phyloP scores from a whole-genome alignment of 2,113 vertebrate species.

The Taurulus bubalis region DNA sequence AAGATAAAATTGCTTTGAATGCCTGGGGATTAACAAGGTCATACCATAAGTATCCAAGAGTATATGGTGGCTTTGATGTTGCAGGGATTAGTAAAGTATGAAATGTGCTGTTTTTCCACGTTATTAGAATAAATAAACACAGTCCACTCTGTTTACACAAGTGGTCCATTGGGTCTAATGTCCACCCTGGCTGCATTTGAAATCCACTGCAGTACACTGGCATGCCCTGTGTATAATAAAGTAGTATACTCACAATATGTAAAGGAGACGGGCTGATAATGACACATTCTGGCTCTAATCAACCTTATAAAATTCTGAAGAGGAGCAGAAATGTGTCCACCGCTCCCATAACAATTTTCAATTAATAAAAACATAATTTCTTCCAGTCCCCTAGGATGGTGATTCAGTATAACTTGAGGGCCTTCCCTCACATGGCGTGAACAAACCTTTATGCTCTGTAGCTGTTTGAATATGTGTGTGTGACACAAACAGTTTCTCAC shows the following conservation, averaged over 20 bases:
- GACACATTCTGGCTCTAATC: conserved; percentile 81
- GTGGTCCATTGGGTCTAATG: conserved; percentile 50
- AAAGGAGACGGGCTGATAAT: conserved; percentile 65
- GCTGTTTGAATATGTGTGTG: conserved; percentile 18
- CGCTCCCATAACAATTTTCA: conserved; percentile 94
- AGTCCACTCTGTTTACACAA: conserved; percentile 42
- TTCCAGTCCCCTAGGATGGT: conserved; percentile 88
- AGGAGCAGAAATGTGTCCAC: conserved; percentile 90
- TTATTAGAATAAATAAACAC: conserved; percentile 63
- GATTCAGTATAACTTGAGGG: conserved; percentile 92
- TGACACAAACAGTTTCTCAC: conserved; percentile 19
- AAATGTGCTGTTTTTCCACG: conserved; percentile 58
- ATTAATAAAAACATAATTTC: conserved; percentile 97
- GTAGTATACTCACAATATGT: conserved; percentile 52
- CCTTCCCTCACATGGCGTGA: conserved; percentile 87
- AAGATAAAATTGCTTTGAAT: conserved; percentile 65
- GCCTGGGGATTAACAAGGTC: conserved; percentile 68
- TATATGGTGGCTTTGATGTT: conserved; percentile 51
- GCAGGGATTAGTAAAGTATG: conserved; percentile 50
- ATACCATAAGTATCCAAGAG: conserved; percentile 50
- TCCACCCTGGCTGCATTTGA: conserved; percentile 30
- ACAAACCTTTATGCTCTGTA: conserved; percentile 55
- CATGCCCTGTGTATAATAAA: conserved; percentile 59
- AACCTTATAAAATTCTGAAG: conserved; percentile 85
- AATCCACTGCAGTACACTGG: conserved; percentile 19